Evolutionary conservation across 1,140 invertebrate species (phyloP).

Genomic region (Neodiprion pinetum): DNA sequence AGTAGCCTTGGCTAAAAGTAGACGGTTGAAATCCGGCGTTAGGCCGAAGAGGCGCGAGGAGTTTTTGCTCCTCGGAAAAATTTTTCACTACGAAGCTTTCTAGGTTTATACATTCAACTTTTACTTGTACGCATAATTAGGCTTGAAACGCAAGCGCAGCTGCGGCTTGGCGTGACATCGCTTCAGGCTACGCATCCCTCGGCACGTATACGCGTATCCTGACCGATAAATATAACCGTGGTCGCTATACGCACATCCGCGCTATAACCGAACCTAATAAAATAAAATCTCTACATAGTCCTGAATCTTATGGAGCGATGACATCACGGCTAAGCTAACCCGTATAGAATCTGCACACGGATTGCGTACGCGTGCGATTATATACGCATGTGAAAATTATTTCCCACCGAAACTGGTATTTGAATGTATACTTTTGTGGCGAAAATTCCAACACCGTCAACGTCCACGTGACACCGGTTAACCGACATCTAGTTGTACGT

Average conservation of each 20-base stretch:
- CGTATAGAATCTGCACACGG: too few relatives aligned
- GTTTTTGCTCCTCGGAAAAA: background rate
- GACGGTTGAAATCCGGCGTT: conserved; percentile 39
- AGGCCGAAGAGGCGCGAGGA: conserved; percentile 11
- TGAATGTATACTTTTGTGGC: too few relatives aligned
- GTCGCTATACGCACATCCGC: background rate
- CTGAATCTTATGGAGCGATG: background rate
- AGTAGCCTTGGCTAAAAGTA: conserved; percentile 60
- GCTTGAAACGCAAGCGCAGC: too few relatives aligned
- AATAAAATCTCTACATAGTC: background rate
- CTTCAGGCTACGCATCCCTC: background rate
- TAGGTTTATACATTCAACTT: background rate
- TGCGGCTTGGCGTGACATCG: background rate
- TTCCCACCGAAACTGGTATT: too few relatives aligned
- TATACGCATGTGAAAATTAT: too few relatives aligned
- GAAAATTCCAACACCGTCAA: background rate
- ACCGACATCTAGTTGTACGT: background rate
- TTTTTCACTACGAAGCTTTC: background rate
- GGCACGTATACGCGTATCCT: background rate
- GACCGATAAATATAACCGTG: background rate
- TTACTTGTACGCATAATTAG: background rate
- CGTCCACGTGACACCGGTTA: background rate
- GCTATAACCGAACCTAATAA: too few relatives aligned
- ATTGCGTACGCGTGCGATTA: too few relatives aligned
- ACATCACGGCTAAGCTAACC: background rate